Evolutionary conservation across 2,797 vertebrate species (phyloP).

Genomic region (Bradypodion pumilum): DNA sequence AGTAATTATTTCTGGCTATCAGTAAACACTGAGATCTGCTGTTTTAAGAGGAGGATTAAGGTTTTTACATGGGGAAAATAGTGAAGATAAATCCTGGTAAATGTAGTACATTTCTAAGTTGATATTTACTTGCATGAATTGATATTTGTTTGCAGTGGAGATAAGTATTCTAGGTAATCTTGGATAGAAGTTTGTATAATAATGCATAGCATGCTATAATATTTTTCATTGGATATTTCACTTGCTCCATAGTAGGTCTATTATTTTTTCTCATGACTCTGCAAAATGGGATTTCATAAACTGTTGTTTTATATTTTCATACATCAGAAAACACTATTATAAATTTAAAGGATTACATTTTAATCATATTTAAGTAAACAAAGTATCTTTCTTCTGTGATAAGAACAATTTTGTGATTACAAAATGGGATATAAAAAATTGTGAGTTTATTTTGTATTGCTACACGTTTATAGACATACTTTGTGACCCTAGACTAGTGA

Average conservation of each 20-base stretch:
- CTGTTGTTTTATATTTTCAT: background rate
- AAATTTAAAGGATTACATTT: background rate
- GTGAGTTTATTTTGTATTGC: conserved; percentile 23
- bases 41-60: background rate
- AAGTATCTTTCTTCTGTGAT: conserved; percentile 17
- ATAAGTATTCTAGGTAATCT: background rate
- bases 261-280: background rate
- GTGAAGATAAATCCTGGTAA: background rate
- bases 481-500: conserved; percentile 10
- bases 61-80: background rate
- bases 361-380: conserved; percentile 23
- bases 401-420: conserved; percentile 40
- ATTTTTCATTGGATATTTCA: background rate
- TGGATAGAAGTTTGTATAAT: background rate
- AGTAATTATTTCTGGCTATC: background rate
- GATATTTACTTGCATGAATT: too few relatives aligned
- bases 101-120: background rate
- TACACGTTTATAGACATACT: conserved; percentile 36
- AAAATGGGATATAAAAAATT: conserved; percentile 19
- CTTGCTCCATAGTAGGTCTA: background rate
- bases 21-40: background rate
- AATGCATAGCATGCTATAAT: background rate
- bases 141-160: background rate
- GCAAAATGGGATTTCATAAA: background rate
- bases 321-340: background rate